Base-by-base conservation (phyloP, 2,113 vertebrate species). In the Seriola quinqueradiata region DNA sequence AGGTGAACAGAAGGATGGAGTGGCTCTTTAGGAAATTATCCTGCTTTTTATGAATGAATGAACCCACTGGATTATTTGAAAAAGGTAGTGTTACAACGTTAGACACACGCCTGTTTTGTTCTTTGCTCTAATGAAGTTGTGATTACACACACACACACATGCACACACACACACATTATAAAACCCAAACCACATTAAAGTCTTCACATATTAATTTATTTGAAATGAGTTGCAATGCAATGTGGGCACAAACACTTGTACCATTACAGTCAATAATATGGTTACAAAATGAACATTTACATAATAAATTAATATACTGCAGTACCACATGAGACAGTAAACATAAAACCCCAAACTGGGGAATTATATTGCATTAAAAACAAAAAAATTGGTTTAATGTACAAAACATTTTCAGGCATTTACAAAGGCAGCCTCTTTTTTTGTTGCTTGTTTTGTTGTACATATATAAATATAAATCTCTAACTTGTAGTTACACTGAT, bases 401-500 rank as follows among this genome's bases (percentile, higher is more conserved):
- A 95, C 90, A 94, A 95, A 93, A 74, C 90, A 48, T 14, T 42
- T 58, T 76, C 81, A 89, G 92, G 91, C 87, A 91, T 91, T 90
- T 90, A 91, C 71, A 94, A 95, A 95, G 90, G 92, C 90, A 91
- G 90, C 90, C 72, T 90, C 80, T 85, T 79, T 72, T 87, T 79
- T 68, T 23, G 42, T 78, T 80, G 73, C 74, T 90, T 76, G 42
- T 70, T 86, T 64, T 86, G 69, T 83, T 68, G 54, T 60, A 72
- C 60, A 66, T 50, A 28, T 93, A 95, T 69, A 95, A 95, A 95
- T 95, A 95, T 94, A 95, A 90, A 93, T 93, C 88, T 95, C 76
- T 92, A 83, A 83, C 81, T 75, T 67, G 79, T 64, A 79, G 84
- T 88, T 85, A 73, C 61, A 82, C 77, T 82, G 85, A 93, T 91